Percentiles rank a stretch among this genome's conserved stretches.
phyloP scores from a whole-genome alignment of 1,140 invertebrate genomes.

The Drosophila auraria region DNA sequence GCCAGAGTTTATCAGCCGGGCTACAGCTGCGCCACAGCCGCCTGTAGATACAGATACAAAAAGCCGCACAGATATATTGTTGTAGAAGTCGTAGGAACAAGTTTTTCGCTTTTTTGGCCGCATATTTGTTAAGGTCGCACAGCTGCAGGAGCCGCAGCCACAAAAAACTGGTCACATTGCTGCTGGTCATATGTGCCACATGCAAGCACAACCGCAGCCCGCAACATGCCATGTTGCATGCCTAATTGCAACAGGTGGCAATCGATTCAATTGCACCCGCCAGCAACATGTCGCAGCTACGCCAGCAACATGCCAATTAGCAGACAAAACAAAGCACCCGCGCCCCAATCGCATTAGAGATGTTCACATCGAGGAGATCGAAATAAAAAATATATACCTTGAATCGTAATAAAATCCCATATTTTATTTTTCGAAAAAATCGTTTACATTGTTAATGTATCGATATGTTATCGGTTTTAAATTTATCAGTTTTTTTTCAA shows the following conservation, averaged over 20 bases:
- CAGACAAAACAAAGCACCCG: slow-evolving; percentile 26
- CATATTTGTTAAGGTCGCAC: slow-evolving; percentile 83
- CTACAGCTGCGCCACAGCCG: slow-evolving; percentile 29
- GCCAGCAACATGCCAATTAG: slow-evolving; percentile 55
- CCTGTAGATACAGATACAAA: slow-evolving; percentile 49
- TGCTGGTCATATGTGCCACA: slow-evolving; percentile 75
- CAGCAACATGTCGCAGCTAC: slow-evolving; percentile 41
- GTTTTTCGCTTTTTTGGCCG: slow-evolving; percentile 58
- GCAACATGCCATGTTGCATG: slow-evolving; percentile 81
- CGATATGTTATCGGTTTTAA: neutral
- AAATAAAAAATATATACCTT: no score
- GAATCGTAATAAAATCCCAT: no score
- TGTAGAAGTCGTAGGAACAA: slow-evolving; percentile 60
- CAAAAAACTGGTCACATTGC: slow-evolving; percentile 59
- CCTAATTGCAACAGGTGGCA: slow-evolving; percentile 83
- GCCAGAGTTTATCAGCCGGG: slow-evolving; percentile 71
- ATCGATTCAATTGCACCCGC: slow-evolving; percentile 51
- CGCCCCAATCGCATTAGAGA: slow-evolving; percentile 5
- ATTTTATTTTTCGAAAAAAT: neutral
- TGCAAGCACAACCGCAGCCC: slow-evolving; percentile 31
- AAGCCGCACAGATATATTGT: slow-evolving; percentile 22
- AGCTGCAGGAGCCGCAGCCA: slow-evolving; percentile 54
- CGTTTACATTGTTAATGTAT: neutral
- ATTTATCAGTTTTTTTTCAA: no score
- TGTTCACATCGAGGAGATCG: neutral